A percentile compares a stretch with the other conserved stretches of the same genome.
phyloP scores from a whole-genome alignment of 2,888 invertebrate genomes.

The Drosophila picticornis region DNA sequence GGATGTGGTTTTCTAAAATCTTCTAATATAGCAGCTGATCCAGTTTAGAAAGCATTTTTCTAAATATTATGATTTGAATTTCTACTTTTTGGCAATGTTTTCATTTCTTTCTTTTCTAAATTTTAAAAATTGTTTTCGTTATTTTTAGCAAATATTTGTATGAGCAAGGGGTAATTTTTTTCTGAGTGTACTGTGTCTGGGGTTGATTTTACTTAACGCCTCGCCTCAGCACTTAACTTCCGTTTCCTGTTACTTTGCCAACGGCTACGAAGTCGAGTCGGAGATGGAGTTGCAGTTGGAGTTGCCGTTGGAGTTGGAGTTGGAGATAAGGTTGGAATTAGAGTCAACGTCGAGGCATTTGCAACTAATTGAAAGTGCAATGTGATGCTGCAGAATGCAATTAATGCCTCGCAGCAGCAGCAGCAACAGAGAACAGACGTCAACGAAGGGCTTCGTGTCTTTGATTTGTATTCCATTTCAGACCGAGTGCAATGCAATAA shows the following conservation, averaged over 20 bases:
- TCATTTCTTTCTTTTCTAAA: too few relatives aligned
- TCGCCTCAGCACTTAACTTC: slow-evolving; percentile 83
- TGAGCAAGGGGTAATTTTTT: neutral
- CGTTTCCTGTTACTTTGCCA: slow-evolving; percentile 76
- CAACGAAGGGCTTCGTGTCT: slow-evolving; percentile 40
- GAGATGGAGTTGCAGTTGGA: slow-evolving; percentile 20
- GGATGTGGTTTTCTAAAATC: neutral
- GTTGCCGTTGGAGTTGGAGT: slow-evolving; percentile 8
- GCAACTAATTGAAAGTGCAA: slow-evolving; percentile 84
- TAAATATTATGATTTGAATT: neutral
- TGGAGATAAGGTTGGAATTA: slow-evolving; percentile 19
- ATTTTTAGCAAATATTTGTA: neutral
- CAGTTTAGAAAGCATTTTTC: neutral
- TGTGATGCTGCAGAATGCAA: slow-evolving; percentile 83
- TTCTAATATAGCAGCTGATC: neutral
- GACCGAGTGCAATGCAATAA: slow-evolving; percentile 26
- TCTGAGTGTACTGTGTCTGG: slow-evolving; percentile 17
- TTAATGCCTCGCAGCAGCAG: slow-evolving; percentile 81
- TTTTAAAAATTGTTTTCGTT: neutral
- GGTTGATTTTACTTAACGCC: slow-evolving; percentile 81
- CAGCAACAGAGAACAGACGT: slow-evolving; percentile 49
- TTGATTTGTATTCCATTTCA: slow-evolving; percentile 64
- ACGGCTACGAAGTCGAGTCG: slow-evolving; percentile 28
- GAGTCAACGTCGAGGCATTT: slow-evolving; percentile 62
- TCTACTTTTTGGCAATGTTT: neutral